Base-by-base conservation (phyloP, 2,888 invertebrate genomes). In the Hartigia nigra region DNA sequence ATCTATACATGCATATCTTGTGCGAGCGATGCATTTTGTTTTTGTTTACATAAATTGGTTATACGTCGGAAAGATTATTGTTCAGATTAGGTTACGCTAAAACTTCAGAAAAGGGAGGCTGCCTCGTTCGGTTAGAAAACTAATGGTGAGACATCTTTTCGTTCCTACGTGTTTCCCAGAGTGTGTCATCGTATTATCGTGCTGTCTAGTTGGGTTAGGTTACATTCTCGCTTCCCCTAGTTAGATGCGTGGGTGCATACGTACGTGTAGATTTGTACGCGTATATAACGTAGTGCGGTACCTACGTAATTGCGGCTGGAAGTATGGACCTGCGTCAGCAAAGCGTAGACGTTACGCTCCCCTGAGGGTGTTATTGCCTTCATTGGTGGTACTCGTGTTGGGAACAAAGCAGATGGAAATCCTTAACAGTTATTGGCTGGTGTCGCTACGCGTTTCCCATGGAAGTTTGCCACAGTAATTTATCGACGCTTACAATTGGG, bases 341-440 rank as follows among this genome's bases (percentile, higher is more conserved):
- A 85, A 86, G 84, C 83, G 79, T 81, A 78, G 70, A 75, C 74
- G 72, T 34, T 72, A 72, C n/a, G 23, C 72, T 77, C 36, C 36
- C 75, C 34, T 55, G 75, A 75, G 36, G 76, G 80, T 83, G 86
- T 83, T 88, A 89, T 90, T 90, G 86, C 87, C 86, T 87, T 89
- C 88, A 85, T 89, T 86, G 86, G 84, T 84, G 84, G 84, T 81
- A 80, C 81, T 82, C 74, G 75, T 80, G 79, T 81, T 82, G 85
- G 82, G 85, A 87, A 89, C 88, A 89, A 88, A 90, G 89, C 88
- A 86, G 86, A 88, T 87, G 88, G 84, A 88, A 85, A 88, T 89
- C 86, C 88, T 88, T 89, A 88, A 88, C 87, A 87, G 87, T 88
- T 86, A 90, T 90, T 88, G 88, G 88, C 85, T 81, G 79, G 78